phyloP scores from a whole-genome alignment of 2,888 invertebrate genomes.

The Drosophila robusta region DNA sequence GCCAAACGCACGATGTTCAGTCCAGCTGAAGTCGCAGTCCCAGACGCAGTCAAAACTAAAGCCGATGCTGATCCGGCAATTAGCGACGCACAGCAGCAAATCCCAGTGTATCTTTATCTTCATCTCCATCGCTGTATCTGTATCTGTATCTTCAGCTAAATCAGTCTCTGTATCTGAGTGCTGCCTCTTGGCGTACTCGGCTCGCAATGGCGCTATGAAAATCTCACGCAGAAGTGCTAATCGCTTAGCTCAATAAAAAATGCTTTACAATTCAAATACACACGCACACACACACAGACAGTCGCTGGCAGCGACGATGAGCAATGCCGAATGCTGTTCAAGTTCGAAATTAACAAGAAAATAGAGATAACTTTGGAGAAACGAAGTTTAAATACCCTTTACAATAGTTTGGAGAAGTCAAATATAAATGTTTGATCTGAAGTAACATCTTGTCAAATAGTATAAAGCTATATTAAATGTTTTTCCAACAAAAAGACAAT shows the following conservation, averaged over 20 bases:
- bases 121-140: constrained; percentile 3
- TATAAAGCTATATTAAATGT: no score
- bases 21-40: constrained; percentile 24
- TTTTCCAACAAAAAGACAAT: no score
- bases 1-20: constrained; percentile 15
- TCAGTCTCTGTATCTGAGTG: constrained; percentile 11
- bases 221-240: constrained; percentile 78
- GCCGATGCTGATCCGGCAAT: constrained; percentile 62
- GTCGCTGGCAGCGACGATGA: constrained; percentile 3
- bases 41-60: constrained; percentile 12
- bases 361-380: not conserved
- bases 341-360: constrained; percentile 50
- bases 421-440: no score
- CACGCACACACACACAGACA: constrained; percentile 6
- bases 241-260: constrained; percentile 76
- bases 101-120: constrained; percentile 9
- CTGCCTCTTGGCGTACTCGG: constrained; percentile 10
- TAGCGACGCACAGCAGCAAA: constrained; percentile 49
- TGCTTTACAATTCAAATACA: constrained; percentile 64
- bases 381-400: not conserved
- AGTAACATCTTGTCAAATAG: no score
- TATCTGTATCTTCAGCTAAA: constrained; percentile 3
- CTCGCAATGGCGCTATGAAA: constrained; percentile 37
- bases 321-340: constrained; percentile 50
- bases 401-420: no score